Base-by-base conservation (phyloP, 2,113 vertebrate genomes). In the Cardinalis cardinalis region DNA sequence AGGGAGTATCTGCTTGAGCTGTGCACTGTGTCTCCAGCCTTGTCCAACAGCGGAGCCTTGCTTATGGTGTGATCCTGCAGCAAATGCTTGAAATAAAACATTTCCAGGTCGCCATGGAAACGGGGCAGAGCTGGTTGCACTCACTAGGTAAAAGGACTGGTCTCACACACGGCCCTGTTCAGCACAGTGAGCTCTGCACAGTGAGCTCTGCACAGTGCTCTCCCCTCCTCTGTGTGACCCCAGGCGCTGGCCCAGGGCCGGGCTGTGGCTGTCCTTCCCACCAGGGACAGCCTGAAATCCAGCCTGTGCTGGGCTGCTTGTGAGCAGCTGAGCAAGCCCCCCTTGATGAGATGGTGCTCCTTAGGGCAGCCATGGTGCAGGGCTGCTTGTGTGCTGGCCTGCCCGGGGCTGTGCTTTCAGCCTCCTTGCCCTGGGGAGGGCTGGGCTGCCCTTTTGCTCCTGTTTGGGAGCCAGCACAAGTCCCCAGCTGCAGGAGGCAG, bases 21-120 rank as follows among this genome's bases (percentile, higher is more conserved):
- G 87, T 95, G 90, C 36, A 2, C 25, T 84, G 77, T 87, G 93
- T 83, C 90, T 87, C 1, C 1, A 95, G 94, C 92, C 86, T 14
- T 76, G 90, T 94, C 92, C 56, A 1, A 7, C 7, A 5, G 55
- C 6, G 55, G 32, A 82, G 93, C 87, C 49, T 88, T 29, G 90
- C 92, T 95, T 91, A 63, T 60, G 82, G 82, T 89, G 79, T 91
- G 89, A 70, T 66, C 73, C 49, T 92, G 81, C 87, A 94, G 90
- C 92, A 76, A 94, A 64, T 44, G 78, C 91, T 90, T 79, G 56
- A 87, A 90, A 84, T 32, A 25, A 86, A 91, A 82, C n/a, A 0
- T 18, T 40, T 48, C 71, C 84, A 63, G 12, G 70, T 95, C 2
- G 1, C 92, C 95, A 93, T 96, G 93, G 92, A 84, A 92, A 95